Base-by-base conservation (phyloP, 2,888 invertebrate genomes). In the Microchrysa polita region DNA sequence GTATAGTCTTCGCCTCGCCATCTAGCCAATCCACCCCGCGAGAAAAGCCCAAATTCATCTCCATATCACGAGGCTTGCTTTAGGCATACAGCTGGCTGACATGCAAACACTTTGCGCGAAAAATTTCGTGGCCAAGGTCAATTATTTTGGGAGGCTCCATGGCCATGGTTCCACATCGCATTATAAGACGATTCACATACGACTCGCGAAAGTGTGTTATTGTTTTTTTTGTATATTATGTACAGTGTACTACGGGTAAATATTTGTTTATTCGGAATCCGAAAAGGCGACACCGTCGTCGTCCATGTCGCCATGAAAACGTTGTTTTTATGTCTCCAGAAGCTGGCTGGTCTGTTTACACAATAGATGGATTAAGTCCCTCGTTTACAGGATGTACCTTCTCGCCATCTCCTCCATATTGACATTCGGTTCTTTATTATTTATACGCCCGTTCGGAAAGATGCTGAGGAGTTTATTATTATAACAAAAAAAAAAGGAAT, bases 71-170 rank as follows among this genome's bases (percentile, higher is more conserved):
- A 34, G 7, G 7, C 27, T 7, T 5, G 27, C 27, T 34, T 34
- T 34, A 34, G 48, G 14, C 16, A 48, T 48, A 48, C 48, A 48
- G 48, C 48, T 48, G 55, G 57, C 69, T 69, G 40, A 20, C 72
- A 72, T 60, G 72, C 59, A 72, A 72, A 57, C 69, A 69, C 57
- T 57, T 57, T 57, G 34, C 16, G 27, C 27, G 27, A 61, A 60
- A 57, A n/a, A 27, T 72, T 72, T 72, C 59, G 59, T 72, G 59
- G 72, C 23, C 72, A 72, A 72, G 72, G 72, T 72, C 72, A 72
- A 60, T 72, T 72, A 60, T 72, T 72, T 72, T 72, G 69, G 72
- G 60, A 57, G 59, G 59, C 16, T 60, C 23, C 12, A 14, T 34
- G 40, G 67, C 48, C 65, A 20, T 22, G 34, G 44, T 48, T 27